Evolutionary conservation across 1,140 invertebrate genomes (phyloP), one percentile per base, ranked within the genome.

Genomic region (Ostrea edulis): DNA sequence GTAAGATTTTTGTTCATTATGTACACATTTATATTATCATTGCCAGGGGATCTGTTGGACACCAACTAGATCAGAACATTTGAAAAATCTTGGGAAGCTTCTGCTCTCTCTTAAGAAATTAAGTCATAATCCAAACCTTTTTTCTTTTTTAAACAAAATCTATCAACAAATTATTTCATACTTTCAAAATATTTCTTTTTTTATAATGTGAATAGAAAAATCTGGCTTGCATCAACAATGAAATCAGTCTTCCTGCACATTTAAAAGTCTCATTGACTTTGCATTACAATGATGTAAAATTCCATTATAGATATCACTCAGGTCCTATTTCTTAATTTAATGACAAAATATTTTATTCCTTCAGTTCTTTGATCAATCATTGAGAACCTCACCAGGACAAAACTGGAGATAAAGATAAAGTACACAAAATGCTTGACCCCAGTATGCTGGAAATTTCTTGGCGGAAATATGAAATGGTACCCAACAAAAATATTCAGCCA

Each of bases 381-480:
- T 77, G 68, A 77, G 29, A 71, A 71, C 65, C n/a, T 71, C 22
- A 12, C 55, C 22, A 71, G 14, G 29, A 77, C 68, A 77, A 77
- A 77, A 77, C 29, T 25, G 4, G 35, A 25, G 12, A 35, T 35
- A 17, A 68, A 35, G 29, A 77, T 29, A 35, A 4, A 9, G 14
- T 17, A 17, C 68, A 77, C 68, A 77, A 77, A 77, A 62, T 62
- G 22, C 68, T 9, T 77, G 68, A 77, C 68, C 68, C 68, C 35
- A 77, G 12, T 77, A 25, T 77, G 25, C 68, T 77, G 25, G 29
- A 11, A 25, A 25, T 77, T 77, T 77, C 68, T 77, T 77, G 68
- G 68, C 68, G 25, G 68, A 77, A 77, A 77, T 77, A 35, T 77
- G 68, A 77, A 77, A 77, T 77, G 68, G 68, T 77, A 77, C 68